These are phyloP conservation scores for Azemiops feae DNA, from an alignment of 2,113 vertebrate species.

Conservation along the genomic window DNA sequence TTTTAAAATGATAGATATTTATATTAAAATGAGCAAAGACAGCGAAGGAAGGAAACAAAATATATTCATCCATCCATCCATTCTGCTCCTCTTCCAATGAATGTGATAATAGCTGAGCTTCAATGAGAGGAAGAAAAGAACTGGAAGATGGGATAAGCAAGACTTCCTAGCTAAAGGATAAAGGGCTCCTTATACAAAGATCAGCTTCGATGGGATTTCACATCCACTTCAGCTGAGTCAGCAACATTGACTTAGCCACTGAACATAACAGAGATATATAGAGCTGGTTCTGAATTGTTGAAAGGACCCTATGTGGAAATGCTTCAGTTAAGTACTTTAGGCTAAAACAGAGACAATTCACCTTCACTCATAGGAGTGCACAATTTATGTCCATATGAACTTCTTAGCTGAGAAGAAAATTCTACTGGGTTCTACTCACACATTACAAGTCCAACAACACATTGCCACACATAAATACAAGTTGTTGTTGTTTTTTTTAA, in stretches of 20 bases:
- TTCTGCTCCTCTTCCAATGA: not conserved
- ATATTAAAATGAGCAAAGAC: too few relatives aligned
- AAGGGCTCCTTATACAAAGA: not conserved
- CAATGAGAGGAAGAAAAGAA: not conserved
- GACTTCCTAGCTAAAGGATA: not conserved
- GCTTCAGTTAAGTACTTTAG: not conserved
- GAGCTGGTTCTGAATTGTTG: not conserved
- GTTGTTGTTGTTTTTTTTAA: not conserved
- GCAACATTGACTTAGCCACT: not conserved
- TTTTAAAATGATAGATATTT: too few relatives aligned
- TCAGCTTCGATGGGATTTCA: not conserved
- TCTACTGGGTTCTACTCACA: not conserved
- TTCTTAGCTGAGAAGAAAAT: not conserved
- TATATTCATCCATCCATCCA: too few relatives aligned
- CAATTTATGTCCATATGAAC: not conserved
- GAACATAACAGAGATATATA: not conserved
- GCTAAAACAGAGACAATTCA: not conserved
- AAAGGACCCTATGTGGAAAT: not conserved
- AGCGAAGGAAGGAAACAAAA: too few relatives aligned
- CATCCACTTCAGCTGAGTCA: not conserved
- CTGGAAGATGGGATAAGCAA: not conserved
- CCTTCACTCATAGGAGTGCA: not conserved
- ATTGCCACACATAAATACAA: not conserved
- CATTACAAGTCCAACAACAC: not conserved
- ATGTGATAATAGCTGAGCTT: not conserved